A percentile compares a stretch with the other conserved stretches of the same genome.
Conservation (phyloP, 2,888 invertebrate species). For the Ganaspis brasiliensis region DNA sequence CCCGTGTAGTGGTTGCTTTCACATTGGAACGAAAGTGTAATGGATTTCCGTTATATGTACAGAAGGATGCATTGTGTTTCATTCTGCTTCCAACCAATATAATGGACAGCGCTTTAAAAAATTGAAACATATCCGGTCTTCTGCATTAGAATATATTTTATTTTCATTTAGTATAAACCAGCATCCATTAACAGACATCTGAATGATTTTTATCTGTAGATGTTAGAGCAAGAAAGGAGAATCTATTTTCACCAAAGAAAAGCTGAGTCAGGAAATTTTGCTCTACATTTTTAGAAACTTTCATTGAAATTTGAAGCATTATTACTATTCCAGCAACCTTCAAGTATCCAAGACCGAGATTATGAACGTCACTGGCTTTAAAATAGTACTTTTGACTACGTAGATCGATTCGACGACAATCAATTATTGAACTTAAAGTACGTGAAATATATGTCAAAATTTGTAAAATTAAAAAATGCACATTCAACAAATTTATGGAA, state of each 20-base stretch:
- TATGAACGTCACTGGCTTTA: no score
- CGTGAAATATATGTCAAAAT: constrained; percentile 5
- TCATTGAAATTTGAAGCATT: neutral
- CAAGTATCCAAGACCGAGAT: neutral
- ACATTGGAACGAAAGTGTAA: constrained; percentile 22
- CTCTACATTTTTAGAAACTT: neutral
- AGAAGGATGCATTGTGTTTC: constrained; percentile 18
- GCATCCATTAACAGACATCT: constrained; percentile 4
- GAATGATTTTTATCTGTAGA: constrained; percentile 4
- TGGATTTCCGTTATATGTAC: constrained; percentile 31
- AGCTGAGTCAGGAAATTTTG: neutral
- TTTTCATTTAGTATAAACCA: constrained; percentile 6
- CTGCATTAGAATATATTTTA: constrained; percentile 1
- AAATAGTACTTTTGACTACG: no score
- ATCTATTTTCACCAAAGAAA: constrained; percentile 8
- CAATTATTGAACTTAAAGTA: neutral
- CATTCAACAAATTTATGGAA: neutral
- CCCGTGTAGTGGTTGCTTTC: constrained; percentile 10
- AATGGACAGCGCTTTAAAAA: constrained; percentile 26
- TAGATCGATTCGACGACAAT: no score
- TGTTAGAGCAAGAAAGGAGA: neutral
- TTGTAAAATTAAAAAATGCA: constrained; percentile 3
- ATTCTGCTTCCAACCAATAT: constrained; percentile 19
- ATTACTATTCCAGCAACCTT: neutral
- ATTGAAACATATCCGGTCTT: constrained; percentile 9